phyloP scores from a whole-genome alignment of 1,140 invertebrate genomes.

The Drosophila dunni region DNA sequence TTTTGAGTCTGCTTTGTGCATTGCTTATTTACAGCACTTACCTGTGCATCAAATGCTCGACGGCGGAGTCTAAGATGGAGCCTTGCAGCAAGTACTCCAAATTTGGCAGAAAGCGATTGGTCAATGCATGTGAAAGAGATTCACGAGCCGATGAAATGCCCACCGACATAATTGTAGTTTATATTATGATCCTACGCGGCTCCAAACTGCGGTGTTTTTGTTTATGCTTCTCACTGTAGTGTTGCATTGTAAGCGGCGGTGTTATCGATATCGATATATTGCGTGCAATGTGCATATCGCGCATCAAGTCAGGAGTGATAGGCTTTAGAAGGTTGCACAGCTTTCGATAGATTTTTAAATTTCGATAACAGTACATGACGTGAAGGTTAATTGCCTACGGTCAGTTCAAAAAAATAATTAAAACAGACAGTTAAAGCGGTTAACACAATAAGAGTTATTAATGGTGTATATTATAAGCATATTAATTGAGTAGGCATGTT shows the following conservation, averaged over 20 bases:
- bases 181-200: neutral
- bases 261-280: slow-evolving; percentile 15
- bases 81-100: slow-evolving; percentile 96
- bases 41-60: slow-evolving; percentile 96
- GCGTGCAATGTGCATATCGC: neutral
- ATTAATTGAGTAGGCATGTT: too few species aligned
- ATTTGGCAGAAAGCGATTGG: slow-evolving; percentile 94
- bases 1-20: neutral
- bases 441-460: neutral
- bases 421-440: neutral
- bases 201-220: slow-evolving; percentile 20
- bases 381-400: neutral
- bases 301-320: neutral
- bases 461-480: too few species aligned
- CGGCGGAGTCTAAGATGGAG: slow-evolving; percentile 95
- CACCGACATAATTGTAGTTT: slow-evolving; percentile 33
- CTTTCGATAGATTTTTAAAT: slow-evolving; percentile 2
- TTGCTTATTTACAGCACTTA: neutral
- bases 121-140: slow-evolving; percentile 90
- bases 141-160: slow-evolving; percentile 89
- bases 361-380: slow-evolving; percentile 4
- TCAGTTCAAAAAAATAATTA: neutral
- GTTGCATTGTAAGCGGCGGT: neutral
- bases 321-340: slow-evolving; percentile 16
- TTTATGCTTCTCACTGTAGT: slow-evolving; percentile 21